These are phyloP conservation scores for Pelvicachromis taeniatus DNA, from an alignment of 2,113 vertebrate genomes.

Conservation along the genomic window DNA sequence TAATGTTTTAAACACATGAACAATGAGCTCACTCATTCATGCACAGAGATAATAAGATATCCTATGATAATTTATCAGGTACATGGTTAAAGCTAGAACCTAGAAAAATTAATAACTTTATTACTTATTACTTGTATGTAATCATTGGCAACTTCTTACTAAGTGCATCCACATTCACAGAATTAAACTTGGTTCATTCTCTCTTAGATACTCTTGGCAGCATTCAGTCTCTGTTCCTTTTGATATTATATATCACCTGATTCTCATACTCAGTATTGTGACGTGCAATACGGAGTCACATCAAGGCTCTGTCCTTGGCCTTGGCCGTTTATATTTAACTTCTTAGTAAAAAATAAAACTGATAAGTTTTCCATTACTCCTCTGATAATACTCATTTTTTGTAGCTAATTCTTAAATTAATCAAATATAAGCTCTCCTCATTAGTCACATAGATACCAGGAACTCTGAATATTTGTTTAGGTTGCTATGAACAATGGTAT, in stretches of 20 bases:
- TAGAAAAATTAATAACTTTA: background rate
- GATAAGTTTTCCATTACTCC: background rate
- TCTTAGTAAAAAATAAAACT: background rate
- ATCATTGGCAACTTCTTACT: background rate
- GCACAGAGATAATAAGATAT: background rate
- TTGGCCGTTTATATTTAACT: background rate
- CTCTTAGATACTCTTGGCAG: background rate
- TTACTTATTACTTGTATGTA: background rate
- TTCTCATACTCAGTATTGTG: background rate
- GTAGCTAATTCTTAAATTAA: background rate
- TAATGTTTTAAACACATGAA: slow-evolving; percentile 1
- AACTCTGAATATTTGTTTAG: background rate
- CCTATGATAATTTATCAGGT: background rate
- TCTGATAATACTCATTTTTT: background rate
- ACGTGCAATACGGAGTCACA: background rate
- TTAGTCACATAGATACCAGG: background rate
- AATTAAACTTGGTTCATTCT: background rate
- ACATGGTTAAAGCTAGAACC: background rate
- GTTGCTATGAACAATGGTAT: background rate
- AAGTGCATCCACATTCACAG: background rate
- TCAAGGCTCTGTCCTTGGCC: background rate
- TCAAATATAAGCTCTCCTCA: background rate
- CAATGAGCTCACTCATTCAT: slow-evolving; percentile 13
- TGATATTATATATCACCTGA: background rate
- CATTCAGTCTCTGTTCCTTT: background rate